Evolutionary conservation across 2,888 invertebrate genomes (phyloP).

Genomic region (Helleia helle): DNA sequence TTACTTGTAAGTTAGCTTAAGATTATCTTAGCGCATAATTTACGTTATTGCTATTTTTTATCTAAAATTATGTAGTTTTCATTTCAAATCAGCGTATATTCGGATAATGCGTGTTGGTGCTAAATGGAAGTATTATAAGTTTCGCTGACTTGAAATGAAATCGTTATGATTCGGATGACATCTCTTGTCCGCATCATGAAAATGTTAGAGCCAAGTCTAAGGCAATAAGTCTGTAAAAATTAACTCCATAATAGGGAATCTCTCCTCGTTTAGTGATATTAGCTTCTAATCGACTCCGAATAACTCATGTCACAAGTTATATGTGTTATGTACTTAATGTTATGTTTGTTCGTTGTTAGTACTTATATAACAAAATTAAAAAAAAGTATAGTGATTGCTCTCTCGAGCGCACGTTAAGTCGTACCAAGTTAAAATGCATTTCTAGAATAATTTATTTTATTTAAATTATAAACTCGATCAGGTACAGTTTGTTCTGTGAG

Average conservation of each 20-base stretch:
- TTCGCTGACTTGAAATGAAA: slow-evolving; percentile 66
- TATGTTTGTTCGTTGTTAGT: slow-evolving; percentile 69
- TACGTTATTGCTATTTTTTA: slow-evolving; percentile 17
- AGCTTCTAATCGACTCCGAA: slow-evolving; percentile 67
- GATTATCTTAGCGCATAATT: slow-evolving; percentile 30
- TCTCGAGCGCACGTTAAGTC: slow-evolving; percentile 39
- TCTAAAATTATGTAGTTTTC: slow-evolving; percentile 42
- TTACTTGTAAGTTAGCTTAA: slow-evolving; percentile 48
- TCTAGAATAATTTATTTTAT: slow-evolving; percentile 69
- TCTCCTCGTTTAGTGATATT: slow-evolving; percentile 72
- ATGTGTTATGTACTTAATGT: slow-evolving; percentile 59
- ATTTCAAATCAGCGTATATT: slow-evolving; percentile 60
- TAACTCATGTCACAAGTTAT: slow-evolving; percentile 67
- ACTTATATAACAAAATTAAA: slow-evolving; percentile 54
- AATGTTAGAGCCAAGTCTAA: slow-evolving; percentile 13
- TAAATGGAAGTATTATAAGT: slow-evolving; percentile 30
- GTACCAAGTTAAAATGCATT: slow-evolving; percentile 72
- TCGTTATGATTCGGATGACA: slow-evolving; percentile 63
- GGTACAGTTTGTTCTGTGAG: slow-evolving; percentile 64
- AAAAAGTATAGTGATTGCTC: slow-evolving; percentile 45
- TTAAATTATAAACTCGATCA: slow-evolving; percentile 62
- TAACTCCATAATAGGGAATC: slow-evolving; percentile 57
- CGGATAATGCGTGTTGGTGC: slow-evolving; percentile 45
- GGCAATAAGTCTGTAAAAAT: slow-evolving; percentile 25
- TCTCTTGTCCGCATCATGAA: slow-evolving; percentile 60